Base-by-base conservation (phyloP, 2,888 invertebrate genomes). In the Erpobdella octoculata region DNA sequence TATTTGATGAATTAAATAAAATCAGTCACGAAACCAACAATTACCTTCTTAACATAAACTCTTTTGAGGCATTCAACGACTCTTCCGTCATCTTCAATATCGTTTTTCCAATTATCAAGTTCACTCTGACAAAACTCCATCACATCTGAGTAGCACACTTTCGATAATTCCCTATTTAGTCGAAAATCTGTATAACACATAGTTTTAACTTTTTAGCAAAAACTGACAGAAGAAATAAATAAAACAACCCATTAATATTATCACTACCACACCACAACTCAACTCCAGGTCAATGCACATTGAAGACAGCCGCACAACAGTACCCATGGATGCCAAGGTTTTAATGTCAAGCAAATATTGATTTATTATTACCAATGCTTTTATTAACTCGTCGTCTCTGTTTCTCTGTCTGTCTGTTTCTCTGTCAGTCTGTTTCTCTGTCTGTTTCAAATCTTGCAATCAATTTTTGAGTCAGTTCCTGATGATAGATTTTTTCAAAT, bases 141-240 rank as follows among this genome's bases (percentile, higher is more conserved):
- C 28, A 95, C 92, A 81, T 95, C 95, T 74, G 85, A 81, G 76
- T 88, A 88, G 81, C 96, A 96, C 18, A 90, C 88, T 77, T 88
- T 87, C 81, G 90, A 89, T 72, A 96, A 85, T 31, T 89, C 88
- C 2, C 90, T 91, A 85, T 95, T 93, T 74, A 95, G 89, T 74
- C 93, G 88, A 79, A 90, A 92, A 84, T 96, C 95, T 73, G 71
- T 15, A 53, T 6, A 53, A 46, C 5, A 25, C 18, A 12, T n/a
- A 5, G n/a, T 5, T 46, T 3, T 46, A 46, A 21, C 46, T 3
- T 46, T 46, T 3, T 46, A n/a, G 46, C n/a, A n/a, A n/a, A n/a
- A n/a, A n/a, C n/a, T n/a, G n/a, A n/a, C n/a, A n/a, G n/a, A n/a
- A n/a, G n/a, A n/a, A n/a, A n/a, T n/a, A n/a, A n/a, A 5, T 46